Evolutionary conservation across 2,113 vertebrate genomes (phyloP).

Genomic region (Centrocercus urophasianus): DNA sequence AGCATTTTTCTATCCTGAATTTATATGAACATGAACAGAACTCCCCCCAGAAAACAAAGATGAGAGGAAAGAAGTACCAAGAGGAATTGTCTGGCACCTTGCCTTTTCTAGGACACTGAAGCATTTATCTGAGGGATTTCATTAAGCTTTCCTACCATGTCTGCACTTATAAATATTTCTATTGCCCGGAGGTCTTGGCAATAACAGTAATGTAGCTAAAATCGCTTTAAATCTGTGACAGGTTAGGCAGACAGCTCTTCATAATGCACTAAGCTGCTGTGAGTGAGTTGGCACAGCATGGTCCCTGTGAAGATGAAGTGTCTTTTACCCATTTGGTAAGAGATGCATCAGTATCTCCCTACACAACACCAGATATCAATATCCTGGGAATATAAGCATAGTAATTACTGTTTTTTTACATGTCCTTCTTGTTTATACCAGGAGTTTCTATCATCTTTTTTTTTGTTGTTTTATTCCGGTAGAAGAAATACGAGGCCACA

Average conservation of each 20-base stretch:
- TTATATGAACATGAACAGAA: background rate
- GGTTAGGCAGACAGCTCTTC: background rate
- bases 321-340: background rate
- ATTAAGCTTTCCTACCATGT: slow-evolving; percentile 25
- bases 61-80: background rate
- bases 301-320: background rate
- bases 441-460: background rate
- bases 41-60: background rate
- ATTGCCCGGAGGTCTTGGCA: slow-evolving; percentile 41
- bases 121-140: slow-evolving; percentile 53
- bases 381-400: background rate
- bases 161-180: slow-evolving; percentile 63
- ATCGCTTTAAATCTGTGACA: slow-evolving; percentile 57
- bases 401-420: background rate
- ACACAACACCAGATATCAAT: background rate
- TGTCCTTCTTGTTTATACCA: background rate
- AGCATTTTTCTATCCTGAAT: background rate
- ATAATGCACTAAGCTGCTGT: background rate
- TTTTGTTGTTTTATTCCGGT: background rate
- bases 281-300: background rate
- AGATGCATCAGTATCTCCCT: background rate
- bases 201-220: slow-evolving; percentile 52
- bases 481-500: background rate
- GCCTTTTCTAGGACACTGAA: slow-evolving; percentile 20
- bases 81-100: background rate